phyloP scores from a whole-genome alignment of 2,113 vertebrate genomes.

The Pomatorhinus ruficollis region DNA sequence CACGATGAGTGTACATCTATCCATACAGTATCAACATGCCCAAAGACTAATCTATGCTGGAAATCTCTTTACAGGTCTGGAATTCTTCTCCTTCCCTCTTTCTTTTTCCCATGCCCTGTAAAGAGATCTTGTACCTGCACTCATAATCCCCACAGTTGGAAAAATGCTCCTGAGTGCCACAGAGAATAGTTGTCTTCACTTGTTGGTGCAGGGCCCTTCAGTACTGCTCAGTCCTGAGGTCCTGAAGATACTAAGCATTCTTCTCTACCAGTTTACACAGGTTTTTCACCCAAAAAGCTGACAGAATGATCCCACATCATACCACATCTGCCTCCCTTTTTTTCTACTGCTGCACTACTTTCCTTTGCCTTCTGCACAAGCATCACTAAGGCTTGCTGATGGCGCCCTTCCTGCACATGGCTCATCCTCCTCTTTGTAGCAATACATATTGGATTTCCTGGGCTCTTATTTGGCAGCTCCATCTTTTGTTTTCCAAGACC shows the following conservation, averaged over 20 bases:
- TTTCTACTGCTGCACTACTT: not conserved
- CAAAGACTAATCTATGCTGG: conserved; percentile 10
- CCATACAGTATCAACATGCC: conserved; percentile 7
- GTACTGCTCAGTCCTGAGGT: not conserved
- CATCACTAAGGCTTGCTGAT: not conserved
- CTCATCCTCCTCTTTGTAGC: not conserved
- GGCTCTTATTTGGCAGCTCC: not conserved
- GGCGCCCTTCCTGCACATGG: not conserved
- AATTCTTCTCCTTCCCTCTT: not conserved
- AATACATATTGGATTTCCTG: not conserved
- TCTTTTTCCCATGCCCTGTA: not conserved
- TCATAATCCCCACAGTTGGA: not conserved
- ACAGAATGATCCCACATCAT: not conserved
- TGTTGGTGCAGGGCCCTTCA: not conserved
- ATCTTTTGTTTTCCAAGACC: not conserved
- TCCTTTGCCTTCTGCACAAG: not conserved
- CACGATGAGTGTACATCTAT: not conserved
- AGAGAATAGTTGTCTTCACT: not conserved
- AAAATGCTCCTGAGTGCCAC: not conserved
- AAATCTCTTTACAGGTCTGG: not conserved
- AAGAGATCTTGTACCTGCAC: not conserved
- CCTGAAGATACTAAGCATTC: not conserved
- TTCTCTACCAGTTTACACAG: not conserved
- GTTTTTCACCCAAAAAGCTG: not conserved
- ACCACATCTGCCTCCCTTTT: not conserved